Conservation (phyloP, 2,113 vertebrate genomes). For the Cepphus grylle region DNA sequence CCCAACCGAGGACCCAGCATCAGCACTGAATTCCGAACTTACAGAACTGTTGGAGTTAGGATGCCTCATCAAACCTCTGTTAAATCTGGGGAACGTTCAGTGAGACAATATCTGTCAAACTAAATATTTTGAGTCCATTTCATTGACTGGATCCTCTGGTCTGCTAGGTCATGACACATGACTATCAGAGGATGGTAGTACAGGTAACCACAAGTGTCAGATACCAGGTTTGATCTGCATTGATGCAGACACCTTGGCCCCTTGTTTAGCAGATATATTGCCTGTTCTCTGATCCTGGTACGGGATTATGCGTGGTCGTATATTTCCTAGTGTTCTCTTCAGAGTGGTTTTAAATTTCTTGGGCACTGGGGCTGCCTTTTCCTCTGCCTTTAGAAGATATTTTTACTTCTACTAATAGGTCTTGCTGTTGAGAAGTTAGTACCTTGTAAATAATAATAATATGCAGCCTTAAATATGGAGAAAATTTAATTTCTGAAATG, state of each 20-base stretch:
- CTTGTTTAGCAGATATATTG: not conserved
- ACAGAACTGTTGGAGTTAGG: not conserved
- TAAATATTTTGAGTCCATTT: not conserved
- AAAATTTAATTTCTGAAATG: not conserved
- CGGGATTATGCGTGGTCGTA: not conserved
- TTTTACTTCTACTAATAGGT: not conserved
- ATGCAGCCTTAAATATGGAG: not conserved
- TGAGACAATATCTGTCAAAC: not conserved
- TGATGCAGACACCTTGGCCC: not conserved
- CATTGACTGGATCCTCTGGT: not conserved
- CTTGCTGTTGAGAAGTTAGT: not conserved
- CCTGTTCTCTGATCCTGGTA: not conserved
- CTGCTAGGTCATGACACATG: not conserved
- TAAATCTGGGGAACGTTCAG: not conserved
- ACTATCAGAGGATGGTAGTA: not conserved
- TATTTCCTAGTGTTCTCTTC: not conserved
- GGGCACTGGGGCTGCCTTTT: not conserved
- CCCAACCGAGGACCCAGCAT: not conserved
- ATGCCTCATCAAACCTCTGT: not conserved
- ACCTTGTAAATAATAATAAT: not conserved
- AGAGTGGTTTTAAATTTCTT: conserved; percentile 18
- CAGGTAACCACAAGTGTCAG: not conserved
- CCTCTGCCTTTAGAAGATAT: not conserved
- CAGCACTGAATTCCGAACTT: not conserved
- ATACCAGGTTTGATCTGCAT: not conserved